Base-by-base conservation (phyloP, 2,113 vertebrate genomes). In the Desmodus rotundus region DNA sequence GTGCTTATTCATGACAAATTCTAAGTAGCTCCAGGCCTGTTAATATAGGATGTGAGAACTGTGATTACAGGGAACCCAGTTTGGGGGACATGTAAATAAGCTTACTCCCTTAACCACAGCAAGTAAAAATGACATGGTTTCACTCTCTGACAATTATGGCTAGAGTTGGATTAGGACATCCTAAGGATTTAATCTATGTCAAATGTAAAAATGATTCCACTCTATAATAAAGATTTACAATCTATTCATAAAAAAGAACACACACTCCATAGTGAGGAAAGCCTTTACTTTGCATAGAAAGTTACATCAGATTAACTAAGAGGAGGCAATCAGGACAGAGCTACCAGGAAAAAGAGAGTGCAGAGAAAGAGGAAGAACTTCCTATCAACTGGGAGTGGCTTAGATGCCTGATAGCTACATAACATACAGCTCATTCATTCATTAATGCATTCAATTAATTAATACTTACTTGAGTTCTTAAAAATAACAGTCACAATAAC, bases 81-180 rank as follows among this genome's bases (percentile, higher is more conserved):
- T 92, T 96, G 87, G 90, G 80, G 96, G 95, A 97, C 74, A 72
- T 96, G 86, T 83, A 87, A 93, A 96, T 95, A 93, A 36, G 38
- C 26, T 92, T 33, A 97, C 92, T 91, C 83, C 92, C 87, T 97
- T 96, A 87, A 86, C 56, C 73, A 93, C 38, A 91, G 67, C 83
- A 97, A 93, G 36, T 89, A 86, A 96, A 97, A 96, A 94, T 77
- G 73, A 88, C 31, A 89, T 89, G 56, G 9, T 73, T 91, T 83
- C 22, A 86, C 22, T 92, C 56, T 92, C 43, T 91, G 92, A 72
- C 73, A 89, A 94, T 96, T 96, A 96, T 50, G 24, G 45, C 70
- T 91, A 87, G 28, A 72, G 61, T 54, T 91, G 50, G 47, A 89
- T 93, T 73, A 89, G 94, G 83, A 67, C n/a, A 86, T 70, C 91